phyloP scores from a whole-genome alignment of 2,113 vertebrate genomes.

The Eidolon helvum region DNA sequence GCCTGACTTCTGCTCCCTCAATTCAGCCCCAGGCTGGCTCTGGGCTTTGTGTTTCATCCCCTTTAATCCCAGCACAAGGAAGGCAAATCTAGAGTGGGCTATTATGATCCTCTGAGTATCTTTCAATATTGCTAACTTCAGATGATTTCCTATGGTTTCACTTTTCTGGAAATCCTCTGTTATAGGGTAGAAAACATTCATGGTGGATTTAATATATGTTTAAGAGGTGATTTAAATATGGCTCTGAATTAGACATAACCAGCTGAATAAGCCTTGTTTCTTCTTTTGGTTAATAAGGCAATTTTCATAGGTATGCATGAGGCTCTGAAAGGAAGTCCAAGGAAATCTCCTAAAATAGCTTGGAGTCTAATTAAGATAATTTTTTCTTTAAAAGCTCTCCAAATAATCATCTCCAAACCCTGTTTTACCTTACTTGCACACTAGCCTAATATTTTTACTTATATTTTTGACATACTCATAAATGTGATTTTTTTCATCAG shows the following conservation, averaged over 20 bases:
- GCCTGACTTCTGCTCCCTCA: background rate
- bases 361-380: background rate
- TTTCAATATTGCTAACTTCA: background rate
- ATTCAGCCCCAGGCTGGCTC: background rate
- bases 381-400: background rate
- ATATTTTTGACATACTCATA: slow-evolving; percentile 11
- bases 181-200: background rate
- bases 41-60: background rate
- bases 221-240: slow-evolving; percentile 10
- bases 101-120: background rate
- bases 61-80: background rate
- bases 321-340: slow-evolving; percentile 36
- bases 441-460: background rate
- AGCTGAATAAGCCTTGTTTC: background rate
- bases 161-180: background rate
- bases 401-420: background rate
- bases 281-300: slow-evolving; percentile 13
- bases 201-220: background rate
- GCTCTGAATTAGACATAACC: background rate
- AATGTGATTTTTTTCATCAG: slow-evolving; percentile 17
- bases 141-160: background rate
- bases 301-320: background rate
- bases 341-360: background rate
- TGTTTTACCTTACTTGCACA: background rate
- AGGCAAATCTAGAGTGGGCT: background rate